These are phyloP conservation scores for Meloidogyne exigua DNA, from an alignment of 1,140 invertebrate genomes.

Conservation along the genomic window DNA sequence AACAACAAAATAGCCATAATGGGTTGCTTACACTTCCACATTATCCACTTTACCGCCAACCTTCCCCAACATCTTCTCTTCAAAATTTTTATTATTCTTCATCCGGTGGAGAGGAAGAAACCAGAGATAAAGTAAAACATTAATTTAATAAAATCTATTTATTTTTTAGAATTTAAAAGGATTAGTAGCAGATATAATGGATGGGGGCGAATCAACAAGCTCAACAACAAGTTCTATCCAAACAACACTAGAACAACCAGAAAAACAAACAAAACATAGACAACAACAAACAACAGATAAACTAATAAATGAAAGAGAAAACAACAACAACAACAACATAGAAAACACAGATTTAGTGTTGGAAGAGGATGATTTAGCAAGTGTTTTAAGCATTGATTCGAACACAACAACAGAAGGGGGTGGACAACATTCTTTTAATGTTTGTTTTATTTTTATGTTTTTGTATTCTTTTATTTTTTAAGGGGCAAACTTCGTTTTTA, in stretches of 20 bases:
- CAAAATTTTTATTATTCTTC: slow-evolving; percentile 25
- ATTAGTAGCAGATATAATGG: slow-evolving; percentile 18
- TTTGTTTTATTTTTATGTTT: neutral
- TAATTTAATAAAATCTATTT: neutral
- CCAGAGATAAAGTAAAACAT: neutral
- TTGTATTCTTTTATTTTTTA: neutral
- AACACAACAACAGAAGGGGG: neutral
- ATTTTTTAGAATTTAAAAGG: neutral
- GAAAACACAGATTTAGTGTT: slow-evolving; percentile 19
- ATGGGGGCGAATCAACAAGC: slow-evolving; percentile 25
- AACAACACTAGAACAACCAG: neutral
- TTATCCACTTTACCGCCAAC: neutral
- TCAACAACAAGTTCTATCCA: slow-evolving; percentile 9
- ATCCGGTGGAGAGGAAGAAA: slow-evolving; percentile 12
- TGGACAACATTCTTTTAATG: neutral
- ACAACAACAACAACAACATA: neutral
- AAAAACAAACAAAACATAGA: neutral
- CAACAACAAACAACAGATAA: neutral
- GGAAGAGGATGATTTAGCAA: slow-evolving; percentile 48
- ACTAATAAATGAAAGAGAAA: neutral
- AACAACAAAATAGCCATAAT: neutral
- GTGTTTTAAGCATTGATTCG: slow-evolving; percentile 37
- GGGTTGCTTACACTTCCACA: slow-evolving; percentile 13
- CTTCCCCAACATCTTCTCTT: slow-evolving; percentile 21
- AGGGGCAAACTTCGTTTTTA: neutral